Base-by-base conservation (phyloP, 2,113 vertebrate genomes). In the Carollia perspicillata region DNA sequence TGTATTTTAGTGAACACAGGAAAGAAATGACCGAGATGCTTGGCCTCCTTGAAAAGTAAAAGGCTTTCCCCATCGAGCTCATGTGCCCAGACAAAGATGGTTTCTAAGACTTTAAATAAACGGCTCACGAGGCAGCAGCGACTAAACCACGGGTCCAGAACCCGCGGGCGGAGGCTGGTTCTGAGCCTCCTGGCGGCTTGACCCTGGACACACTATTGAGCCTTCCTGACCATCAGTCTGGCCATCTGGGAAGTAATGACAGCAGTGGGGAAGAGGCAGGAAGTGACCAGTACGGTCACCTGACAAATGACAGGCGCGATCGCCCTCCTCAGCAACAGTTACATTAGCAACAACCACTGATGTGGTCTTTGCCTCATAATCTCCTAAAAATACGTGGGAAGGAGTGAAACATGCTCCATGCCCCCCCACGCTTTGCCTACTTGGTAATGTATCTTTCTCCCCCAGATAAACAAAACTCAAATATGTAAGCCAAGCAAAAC, bases 401-500 rank as follows among this genome's bases (percentile, higher is more conserved):
- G 35, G 77, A 47, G 86, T 22, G 66, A 55, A 69, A 75, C 13
- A 40, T 12, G 90, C 51, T 28, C 44, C 11, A 22, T 7, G 37
- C 16, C 49, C 44, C 49, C 44, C 8, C n/a, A 55, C n/a, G 28
- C 63, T n/a, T 8, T 75, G 97, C 80, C 95, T 88, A 40, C 44
- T 23, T 0, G 16, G 53, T 28, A 80, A 47, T 12, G 0, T 42
- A 49, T 35, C 77, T 95, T 93, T 53, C 81, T 89, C 33, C 94
- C 78, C 89, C 79, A 75, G 85, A 69, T 51, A 97, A 42, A 65
- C 44, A 96, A 93, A 90, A n/a, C 79, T 88, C 80, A 95, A 98
- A 81, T 96, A 96, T 13, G 95, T 96, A 97, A 97, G 97, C 97
- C 98, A 97, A 98, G 97, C 93, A 97, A 97, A 98, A 98, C 87